These are phyloP conservation scores for Hemistola chrysoprasaria DNA, from an alignment of 2,888 invertebrate species.

Conservation along the genomic window DNA sequence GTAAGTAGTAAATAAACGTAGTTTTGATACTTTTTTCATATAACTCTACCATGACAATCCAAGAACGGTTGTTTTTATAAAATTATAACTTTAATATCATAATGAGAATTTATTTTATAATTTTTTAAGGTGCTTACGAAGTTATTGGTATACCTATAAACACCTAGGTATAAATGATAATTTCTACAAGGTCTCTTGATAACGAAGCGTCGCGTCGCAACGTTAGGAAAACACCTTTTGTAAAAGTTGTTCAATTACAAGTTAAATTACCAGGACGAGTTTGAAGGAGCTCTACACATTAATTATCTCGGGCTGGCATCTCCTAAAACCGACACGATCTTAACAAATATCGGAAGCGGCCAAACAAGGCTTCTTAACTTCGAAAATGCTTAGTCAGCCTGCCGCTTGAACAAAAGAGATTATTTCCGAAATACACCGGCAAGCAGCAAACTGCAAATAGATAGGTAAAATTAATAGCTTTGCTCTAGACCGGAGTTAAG, in stretches of 20 bases:
- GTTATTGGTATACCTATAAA: too few relatives aligned
- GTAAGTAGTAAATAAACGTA: too few relatives aligned
- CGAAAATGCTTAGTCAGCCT: constrained; percentile 62
- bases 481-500: constrained; percentile 13
- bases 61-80: too few relatives aligned
- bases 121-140: too few relatives aligned
- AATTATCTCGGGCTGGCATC: constrained; percentile 69
- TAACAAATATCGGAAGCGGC: constrained; percentile 70
- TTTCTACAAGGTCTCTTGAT: background rate
- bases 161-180: too few relatives aligned
- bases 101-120: too few relatives aligned
- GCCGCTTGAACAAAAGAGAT: constrained; percentile 61
- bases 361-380: constrained; percentile 69
- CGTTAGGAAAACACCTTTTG: constrained; percentile 20
- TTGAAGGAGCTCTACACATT: constrained; percentile 60
- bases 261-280: constrained; percentile 54
- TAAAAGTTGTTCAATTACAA: constrained; percentile 48
- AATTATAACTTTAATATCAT: too few relatives aligned
- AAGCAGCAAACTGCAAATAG: constrained; percentile 37
- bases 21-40: too few relatives aligned
- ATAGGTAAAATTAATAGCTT: constrained; percentile 30
- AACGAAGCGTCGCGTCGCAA: constrained; percentile 1
- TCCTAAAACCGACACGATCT: constrained; percentile 65
- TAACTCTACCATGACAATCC: too few relatives aligned
- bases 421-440: constrained; percentile 47